Evolutionary conservation across 2,888 invertebrate genomes (phyloP), one percentile per base, ranked within the genome.

Genomic region (Glaucopsyche alexis): DNA sequence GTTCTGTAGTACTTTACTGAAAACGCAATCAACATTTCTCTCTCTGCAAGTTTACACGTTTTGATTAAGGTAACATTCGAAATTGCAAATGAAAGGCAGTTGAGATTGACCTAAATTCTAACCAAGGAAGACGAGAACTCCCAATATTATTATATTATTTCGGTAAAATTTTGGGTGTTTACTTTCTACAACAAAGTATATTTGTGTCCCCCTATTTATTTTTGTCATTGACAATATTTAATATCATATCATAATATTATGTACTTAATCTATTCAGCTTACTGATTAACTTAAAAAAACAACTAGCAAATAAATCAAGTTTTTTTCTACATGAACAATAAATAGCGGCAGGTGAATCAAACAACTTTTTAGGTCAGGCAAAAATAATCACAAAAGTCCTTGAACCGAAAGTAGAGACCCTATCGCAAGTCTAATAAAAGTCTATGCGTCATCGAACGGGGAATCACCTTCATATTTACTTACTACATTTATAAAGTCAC

Each of bases 381-480:
- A 60, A 60, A 38, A 60, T 60, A 29, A 60, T 14, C 29, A 3
- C 29, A 29, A 29, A 60, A 60, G 60, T 60, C 60, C 60, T 60
- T 60, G 60, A 60, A 38, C 60, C 60, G 60, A 29, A 60, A 29
- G 60, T 60, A 60, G 29, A 60, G 29, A 60, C 60, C 60, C 29
- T 60, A 60, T 38, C 11, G 60, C 60, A 5, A 42, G 40, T 66
- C 66, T 66, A 42, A 66, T 66, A 42, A 66, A 42, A 42, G 66
- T 66, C 42, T 29, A 69, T 69, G 69, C 69, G 69, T 69, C 69
- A 69, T 29, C 13, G 6, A n/a, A 40, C 42, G 67, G 69, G 67
- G 69, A 69, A 69, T 69, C 69, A 47, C 69, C 47, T 69, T 19
- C 8, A 69, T 69, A 42, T 5, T 19, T 13, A 45, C 47, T 67